A percentile compares a stretch with the other conserved stretches of the same genome.
Conservation (phyloP, 1,140 invertebrate species). For the Hesperophylax magnus region DNA sequence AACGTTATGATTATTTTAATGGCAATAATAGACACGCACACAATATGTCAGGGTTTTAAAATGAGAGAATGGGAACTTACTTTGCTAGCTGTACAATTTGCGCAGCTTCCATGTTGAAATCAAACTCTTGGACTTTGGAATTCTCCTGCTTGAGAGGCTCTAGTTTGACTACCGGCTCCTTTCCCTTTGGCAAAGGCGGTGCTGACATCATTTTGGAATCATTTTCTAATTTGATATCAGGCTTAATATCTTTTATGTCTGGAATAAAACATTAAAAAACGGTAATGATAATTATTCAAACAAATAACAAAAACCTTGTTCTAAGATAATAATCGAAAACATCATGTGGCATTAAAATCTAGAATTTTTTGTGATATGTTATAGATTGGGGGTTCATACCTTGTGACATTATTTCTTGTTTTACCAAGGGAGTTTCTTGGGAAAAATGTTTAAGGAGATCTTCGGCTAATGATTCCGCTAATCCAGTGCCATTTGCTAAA, state of each 20-base stretch:
- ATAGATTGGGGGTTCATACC: neutral
- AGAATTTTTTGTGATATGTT: no score
- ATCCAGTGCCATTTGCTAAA: constrained; percentile 65
- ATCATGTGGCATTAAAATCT: no score
- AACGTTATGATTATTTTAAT: no score
- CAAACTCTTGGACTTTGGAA: constrained; percentile 71
- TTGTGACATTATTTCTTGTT: constrained; percentile 71
- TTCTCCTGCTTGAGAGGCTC: constrained; percentile 71
- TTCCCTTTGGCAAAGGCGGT: constrained; percentile 48
- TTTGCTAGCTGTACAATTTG: constrained; percentile 79
- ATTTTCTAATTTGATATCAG: constrained; percentile 58
- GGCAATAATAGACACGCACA: no score
- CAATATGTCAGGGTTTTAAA: no score
- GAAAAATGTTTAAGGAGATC: constrained; percentile 87
- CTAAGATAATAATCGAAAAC: no score
- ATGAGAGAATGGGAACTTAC: constrained; percentile 61
- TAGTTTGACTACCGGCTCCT: constrained; percentile 73
- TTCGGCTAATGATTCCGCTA: constrained; percentile 85
- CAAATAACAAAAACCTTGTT: no score
- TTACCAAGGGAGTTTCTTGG: constrained; percentile 78
- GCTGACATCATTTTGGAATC: constrained; percentile 27
- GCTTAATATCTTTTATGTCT: constrained; percentile 46
- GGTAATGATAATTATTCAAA: no score
- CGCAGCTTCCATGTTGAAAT: constrained; percentile 82
- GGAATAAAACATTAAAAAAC: neutral